Base-by-base conservation (phyloP, 1,140 invertebrate species). In the Ridgeia piscesae region DNA sequence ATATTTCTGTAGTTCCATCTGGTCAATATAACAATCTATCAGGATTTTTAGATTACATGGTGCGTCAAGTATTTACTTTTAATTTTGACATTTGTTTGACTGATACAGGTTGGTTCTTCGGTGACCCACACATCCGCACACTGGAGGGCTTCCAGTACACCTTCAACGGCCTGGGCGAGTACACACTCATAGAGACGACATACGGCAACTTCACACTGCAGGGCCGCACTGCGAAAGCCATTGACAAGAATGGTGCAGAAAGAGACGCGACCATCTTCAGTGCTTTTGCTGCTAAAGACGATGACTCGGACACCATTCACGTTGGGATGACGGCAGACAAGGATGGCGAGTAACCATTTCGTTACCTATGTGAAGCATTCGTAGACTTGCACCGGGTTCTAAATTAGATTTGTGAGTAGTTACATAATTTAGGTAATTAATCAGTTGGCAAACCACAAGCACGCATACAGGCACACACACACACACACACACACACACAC, bases 81-180 rank as follows among this genome's bases (percentile, higher is more conserved):
- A n/a, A n/a, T n/a, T n/a, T n/a, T n/a, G n/a, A n/a, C n/a, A n/a
- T n/a, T n/a, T n/a, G n/a, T 6, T 77, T 77, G 2, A 77, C 89
- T 90, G 34, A 58, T 92, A 27, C 34, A 93, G 92, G 35, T 9
- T 88, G 90, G 33, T 50, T 48, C 50, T 90, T 92, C 35, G 92
- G 92, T n/a, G 92, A 93, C 88, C 92, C 92, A 6, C 92, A 93
- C 91, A 93, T 93, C 34, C 89, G 50, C 33, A 93, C 92, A 31
- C 88, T 92, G 77, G 92, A 93, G 34, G 92, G 92, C 33, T 42
- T 90, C 48, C 35, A 42, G 35, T 93, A 93, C 91, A 93, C 91
- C n/a, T 93, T 93, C 89, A 93, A 93, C 48, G 92, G 92, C 42
- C 91, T 77, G 77, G 92, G 92, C 34, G 92, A 93, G 88, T 93